Percentiles rank a stretch among this genome's conserved stretches.
Evolutionary conservation across 2,888 invertebrate genomes (phyloP).

Genomic region (Ichneumon xanthorius): DNA sequence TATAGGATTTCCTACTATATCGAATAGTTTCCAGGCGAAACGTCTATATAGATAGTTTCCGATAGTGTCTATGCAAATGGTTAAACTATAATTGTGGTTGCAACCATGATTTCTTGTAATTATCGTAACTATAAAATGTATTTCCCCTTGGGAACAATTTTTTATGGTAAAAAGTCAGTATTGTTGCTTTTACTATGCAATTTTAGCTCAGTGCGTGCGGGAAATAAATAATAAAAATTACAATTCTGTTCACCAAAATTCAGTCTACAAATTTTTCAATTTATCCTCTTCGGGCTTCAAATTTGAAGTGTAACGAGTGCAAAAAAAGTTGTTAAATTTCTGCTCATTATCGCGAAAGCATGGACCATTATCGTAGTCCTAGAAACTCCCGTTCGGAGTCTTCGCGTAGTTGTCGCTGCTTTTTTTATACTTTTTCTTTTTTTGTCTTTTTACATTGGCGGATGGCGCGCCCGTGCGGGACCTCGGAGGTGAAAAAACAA

Average conservation of each 20-base stretch:
- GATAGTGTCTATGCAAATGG: no score
- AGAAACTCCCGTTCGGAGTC: conserved; percentile 55
- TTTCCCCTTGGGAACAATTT: no score
- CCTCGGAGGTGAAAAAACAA: conserved; percentile 69
- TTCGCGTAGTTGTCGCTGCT: conserved; percentile 30
- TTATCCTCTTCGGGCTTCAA: background rate
- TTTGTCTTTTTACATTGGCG: background rate
- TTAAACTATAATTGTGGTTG: no score
- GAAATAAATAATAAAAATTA: background rate
- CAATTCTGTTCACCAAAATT: no score
- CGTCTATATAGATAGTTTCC: no score
- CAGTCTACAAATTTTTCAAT: background rate
- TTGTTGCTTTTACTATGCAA: no score
- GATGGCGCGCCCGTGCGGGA: conserved; percentile 37
- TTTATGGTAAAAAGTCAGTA: no score
- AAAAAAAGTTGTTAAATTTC: background rate
- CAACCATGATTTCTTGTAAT: no score
- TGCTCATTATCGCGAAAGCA: background rate
- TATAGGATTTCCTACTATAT: no score
- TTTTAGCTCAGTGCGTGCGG: conserved; percentile 3
- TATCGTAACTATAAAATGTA: no score
- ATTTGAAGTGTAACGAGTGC: background rate
- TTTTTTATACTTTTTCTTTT: conserved; percentile 33
- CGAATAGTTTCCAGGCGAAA: no score
- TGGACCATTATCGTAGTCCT: conserved; percentile 64